Conservation (phyloP, 2,888 invertebrate genomes). For the Mythimna loreyi region DNA sequence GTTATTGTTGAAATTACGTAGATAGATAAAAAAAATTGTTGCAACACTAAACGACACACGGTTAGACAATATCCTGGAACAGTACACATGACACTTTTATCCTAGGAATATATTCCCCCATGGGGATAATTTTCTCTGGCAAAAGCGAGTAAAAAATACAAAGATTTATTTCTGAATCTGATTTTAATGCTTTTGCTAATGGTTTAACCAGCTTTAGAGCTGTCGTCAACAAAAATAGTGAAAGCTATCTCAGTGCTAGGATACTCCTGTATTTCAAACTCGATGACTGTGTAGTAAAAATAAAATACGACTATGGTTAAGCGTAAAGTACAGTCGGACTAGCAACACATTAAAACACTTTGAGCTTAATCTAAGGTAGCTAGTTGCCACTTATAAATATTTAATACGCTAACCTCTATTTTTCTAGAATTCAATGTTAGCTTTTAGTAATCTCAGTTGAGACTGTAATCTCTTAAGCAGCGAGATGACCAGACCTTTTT, state of each 20-base stretch:
- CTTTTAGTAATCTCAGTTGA: background rate
- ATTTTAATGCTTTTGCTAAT: constrained; percentile 1
- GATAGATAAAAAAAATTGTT: too few species aligned
- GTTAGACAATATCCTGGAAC: too few species aligned
- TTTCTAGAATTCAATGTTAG: constrained; percentile 6
- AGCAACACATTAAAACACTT: constrained; percentile 23
- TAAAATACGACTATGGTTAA: constrained; percentile 11
- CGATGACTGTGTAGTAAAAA: constrained; percentile 9
- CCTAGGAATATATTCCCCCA: too few species aligned
- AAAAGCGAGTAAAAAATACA: background rate
- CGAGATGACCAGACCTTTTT: too few species aligned
- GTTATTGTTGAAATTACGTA: too few species aligned
- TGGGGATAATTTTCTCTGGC: too few species aligned
- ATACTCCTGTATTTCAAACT: constrained; percentile 1
- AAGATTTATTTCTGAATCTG: background rate
- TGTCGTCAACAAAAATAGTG: constrained; percentile 8
- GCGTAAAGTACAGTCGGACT: constrained; percentile 1
- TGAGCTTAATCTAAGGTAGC: background rate
- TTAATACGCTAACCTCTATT: background rate
- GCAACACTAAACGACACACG: too few species aligned
- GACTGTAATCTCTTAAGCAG: background rate
- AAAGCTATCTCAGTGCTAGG: constrained; percentile 3
- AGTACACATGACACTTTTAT: too few species aligned
- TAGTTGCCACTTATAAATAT: constrained; percentile 7
- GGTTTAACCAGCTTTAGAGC: constrained; percentile 4